Conservation (phyloP, 1,140 invertebrate genomes). For the Trialeurodes vaporariorum region DNA sequence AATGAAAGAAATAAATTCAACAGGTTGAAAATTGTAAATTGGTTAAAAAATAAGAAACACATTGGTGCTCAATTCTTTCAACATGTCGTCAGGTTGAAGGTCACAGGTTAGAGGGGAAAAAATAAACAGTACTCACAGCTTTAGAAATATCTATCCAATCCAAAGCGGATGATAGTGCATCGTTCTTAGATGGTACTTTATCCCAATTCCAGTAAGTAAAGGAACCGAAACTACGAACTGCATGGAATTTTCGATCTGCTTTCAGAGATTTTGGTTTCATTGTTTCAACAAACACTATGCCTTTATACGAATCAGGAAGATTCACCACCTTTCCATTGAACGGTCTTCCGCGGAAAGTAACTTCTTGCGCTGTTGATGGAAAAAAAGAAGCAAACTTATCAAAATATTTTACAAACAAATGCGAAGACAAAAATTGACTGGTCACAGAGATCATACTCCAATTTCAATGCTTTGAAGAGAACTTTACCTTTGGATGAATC, state of each 20-base stretch:
- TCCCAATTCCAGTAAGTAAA: constrained; percentile 72
- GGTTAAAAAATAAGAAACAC: too few species aligned
- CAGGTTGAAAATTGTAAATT: too few species aligned
- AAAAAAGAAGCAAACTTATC: not conserved
- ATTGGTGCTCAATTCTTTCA: too few species aligned
- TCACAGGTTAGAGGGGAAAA: too few species aligned
- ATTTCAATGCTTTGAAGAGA: too few species aligned
- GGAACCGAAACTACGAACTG: not conserved
- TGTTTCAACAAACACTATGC: constrained; percentile 7
- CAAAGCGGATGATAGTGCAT: constrained; percentile 48
- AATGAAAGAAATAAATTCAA: too few species aligned
- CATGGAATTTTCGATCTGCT: not conserved
- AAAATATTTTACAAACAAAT: too few species aligned
- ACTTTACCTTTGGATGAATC: too few species aligned
- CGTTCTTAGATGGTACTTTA: constrained; percentile 51
- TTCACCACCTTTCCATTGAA: constrained; percentile 1
- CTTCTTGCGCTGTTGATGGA: not conserved
- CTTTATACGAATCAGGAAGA: constrained; percentile 3
- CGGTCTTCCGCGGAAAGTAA: constrained; percentile 7
- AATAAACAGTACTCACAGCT: constrained; percentile 48
- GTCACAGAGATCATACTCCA: too few species aligned
- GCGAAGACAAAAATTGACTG: too few species aligned
- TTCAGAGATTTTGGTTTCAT: not conserved
- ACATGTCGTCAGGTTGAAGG: too few species aligned
- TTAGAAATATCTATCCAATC: constrained; percentile 67